Conservation (phyloP, 2,888 invertebrate genomes). For the Himalopsyche japonica region DNA sequence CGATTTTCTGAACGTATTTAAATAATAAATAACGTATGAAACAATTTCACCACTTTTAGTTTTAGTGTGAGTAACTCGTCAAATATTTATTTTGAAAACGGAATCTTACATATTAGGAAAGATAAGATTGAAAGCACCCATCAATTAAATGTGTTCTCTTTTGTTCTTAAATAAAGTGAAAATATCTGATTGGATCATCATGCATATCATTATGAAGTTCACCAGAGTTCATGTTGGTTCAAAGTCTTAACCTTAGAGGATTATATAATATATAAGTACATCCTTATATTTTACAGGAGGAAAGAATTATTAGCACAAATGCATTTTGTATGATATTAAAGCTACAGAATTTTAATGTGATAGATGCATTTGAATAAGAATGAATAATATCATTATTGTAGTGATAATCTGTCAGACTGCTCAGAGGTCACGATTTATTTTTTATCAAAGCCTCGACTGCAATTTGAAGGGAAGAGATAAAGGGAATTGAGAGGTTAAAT, state of each 20-base stretch:
- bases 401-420: not conserved
- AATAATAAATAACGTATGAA: too few species aligned
- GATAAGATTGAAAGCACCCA: too few species aligned
- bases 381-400: not conserved
- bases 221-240: not conserved
- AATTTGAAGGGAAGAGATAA: not conserved
- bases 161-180: too few species aligned
- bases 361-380: not conserved
- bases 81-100: too few species aligned
- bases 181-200: not conserved
- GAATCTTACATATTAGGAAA: too few species aligned
- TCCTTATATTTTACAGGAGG: not conserved
- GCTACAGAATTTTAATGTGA: not conserved
- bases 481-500: not conserved
- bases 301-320: not conserved
- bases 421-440: not conserved
- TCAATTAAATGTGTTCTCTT: too few species aligned
- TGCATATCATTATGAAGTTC: not conserved
- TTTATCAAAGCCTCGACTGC: not conserved
- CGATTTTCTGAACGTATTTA: too few species aligned
- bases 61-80: too few species aligned
- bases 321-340: not conserved
- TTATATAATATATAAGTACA: not conserved
- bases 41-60: too few species aligned
- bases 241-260: not conserved